These are phyloP conservation scores for Eurystomus gularis DNA, from an alignment of 2,113 vertebrate genomes.

Conservation along the genomic window DNA sequence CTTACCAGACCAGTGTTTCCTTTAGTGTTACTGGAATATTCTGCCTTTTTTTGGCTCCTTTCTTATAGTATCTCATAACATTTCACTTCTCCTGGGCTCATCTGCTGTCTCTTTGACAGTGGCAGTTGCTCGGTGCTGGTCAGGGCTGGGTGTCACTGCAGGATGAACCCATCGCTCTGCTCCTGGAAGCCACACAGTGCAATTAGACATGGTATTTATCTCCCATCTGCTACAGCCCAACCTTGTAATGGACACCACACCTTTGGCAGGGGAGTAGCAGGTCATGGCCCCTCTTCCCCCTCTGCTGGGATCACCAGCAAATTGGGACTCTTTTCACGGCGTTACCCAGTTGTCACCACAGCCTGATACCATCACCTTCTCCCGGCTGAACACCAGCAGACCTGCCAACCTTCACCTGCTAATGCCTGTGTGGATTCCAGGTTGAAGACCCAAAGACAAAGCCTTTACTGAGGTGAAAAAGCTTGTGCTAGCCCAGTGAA, in stretches of 20 bases:
- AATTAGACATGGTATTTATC: neutral
- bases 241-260: neutral
- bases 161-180: neutral
- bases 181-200: neutral
- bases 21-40: neutral
- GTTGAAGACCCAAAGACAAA: neutral
- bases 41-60: neutral
- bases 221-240: neutral
- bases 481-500: neutral
- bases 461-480: neutral
- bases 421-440: neutral
- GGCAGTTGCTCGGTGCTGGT: neutral
- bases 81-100: neutral
- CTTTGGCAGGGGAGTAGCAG: neutral
- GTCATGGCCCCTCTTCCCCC: neutral
- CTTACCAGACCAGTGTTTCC: constrained; percentile 6
- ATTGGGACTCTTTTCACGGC: rapidly evolving
- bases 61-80: neutral
- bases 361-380: neutral
- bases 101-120: neutral
- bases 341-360: neutral
- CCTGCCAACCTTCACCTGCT: neutral
- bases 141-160: neutral
- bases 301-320: neutral
- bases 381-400: neutral